Conservation (phyloP, 1,140 invertebrate genomes). For the Zaprionus ghesquierei region DNA sequence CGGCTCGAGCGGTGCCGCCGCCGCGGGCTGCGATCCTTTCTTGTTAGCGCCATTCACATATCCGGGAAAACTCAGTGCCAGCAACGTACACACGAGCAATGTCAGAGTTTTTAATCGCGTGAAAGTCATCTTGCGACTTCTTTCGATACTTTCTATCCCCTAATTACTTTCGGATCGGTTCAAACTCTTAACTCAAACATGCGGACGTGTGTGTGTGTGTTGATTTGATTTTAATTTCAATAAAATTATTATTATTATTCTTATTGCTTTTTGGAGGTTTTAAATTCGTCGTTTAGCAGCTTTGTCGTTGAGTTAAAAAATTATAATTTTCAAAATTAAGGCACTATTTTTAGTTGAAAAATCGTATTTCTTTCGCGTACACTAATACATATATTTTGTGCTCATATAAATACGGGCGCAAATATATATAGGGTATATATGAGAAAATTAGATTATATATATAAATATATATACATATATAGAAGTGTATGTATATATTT, state of each 20-base stretch:
- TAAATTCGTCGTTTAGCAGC: conserved; percentile 58
- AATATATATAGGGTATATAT: conserved; percentile 69
- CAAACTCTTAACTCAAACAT: conserved; percentile 70
- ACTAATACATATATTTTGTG: conserved; percentile 73
- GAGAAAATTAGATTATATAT: conserved; percentile 69
- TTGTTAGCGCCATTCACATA: conserved; percentile 78
- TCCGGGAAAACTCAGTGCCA: conserved; percentile 82
- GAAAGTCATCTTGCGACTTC: conserved; percentile 75
- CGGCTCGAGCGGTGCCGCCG: conserved; percentile 66
- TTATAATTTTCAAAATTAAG: conserved; percentile 64
- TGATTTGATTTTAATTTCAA: conserved; percentile 1
- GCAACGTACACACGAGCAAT: conserved; percentile 77
- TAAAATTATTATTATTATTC: conserved; percentile 6
- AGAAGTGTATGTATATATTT: conserved; percentile 35
- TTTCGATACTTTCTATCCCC: conserved; percentile 32
- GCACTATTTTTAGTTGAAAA: conserved; percentile 79
- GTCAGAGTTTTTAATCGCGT: conserved; percentile 80
- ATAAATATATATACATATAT: conserved; percentile 38
- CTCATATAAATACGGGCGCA: conserved; percentile 57
- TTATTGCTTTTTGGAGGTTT: conserved; percentile 14
- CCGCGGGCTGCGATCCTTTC: conserved; percentile 64
- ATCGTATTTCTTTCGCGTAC: conserved; percentile 74
- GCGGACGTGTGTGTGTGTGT: conserved; percentile 48
- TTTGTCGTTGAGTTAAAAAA: conserved; percentile 58
- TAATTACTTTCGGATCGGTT: conserved; percentile 37